phyloP scores from a whole-genome alignment of 2,113 vertebrate species.

The Tonatia bakeri region DNA sequence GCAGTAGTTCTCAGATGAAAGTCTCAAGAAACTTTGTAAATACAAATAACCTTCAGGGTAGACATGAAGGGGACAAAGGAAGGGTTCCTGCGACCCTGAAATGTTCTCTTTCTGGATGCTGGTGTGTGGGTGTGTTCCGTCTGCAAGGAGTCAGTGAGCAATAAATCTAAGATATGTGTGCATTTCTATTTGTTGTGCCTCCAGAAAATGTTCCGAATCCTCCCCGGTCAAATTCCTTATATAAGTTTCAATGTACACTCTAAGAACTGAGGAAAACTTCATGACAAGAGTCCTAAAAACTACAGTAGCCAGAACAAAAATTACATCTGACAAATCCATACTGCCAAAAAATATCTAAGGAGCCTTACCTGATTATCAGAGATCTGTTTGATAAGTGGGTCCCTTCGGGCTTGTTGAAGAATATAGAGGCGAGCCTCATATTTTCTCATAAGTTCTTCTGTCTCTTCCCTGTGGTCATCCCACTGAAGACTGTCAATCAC shows the following conservation, averaged over 20 bases:
- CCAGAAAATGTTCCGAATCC: neutral
- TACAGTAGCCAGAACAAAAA: neutral
- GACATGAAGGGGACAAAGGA: neutral
- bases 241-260: neutral
- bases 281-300: neutral
- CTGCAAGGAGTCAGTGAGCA: neutral
- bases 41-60: neutral
- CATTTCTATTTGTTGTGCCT: neutral
- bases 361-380: conserved; percentile 89
- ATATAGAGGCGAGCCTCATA: conserved; percentile 85
- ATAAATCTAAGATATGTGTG: neutral
- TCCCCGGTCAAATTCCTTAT: neutral
- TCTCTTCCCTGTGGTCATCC: conserved; percentile 88
- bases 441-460: conserved; percentile 88
- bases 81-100: neutral
- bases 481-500: conserved; percentile 90
- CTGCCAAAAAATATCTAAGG: neutral
- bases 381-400: conserved; percentile 88
- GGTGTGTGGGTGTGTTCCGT: neutral
- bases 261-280: neutral
- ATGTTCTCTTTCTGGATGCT: neutral
- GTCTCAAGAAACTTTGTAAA: neutral
- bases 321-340: neutral
- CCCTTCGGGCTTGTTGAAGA: conserved; percentile 85
- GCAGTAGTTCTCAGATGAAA: neutral